phyloP scores from a whole-genome alignment of 2,113 vertebrate genomes.

The Crocuta crocuta region DNA sequence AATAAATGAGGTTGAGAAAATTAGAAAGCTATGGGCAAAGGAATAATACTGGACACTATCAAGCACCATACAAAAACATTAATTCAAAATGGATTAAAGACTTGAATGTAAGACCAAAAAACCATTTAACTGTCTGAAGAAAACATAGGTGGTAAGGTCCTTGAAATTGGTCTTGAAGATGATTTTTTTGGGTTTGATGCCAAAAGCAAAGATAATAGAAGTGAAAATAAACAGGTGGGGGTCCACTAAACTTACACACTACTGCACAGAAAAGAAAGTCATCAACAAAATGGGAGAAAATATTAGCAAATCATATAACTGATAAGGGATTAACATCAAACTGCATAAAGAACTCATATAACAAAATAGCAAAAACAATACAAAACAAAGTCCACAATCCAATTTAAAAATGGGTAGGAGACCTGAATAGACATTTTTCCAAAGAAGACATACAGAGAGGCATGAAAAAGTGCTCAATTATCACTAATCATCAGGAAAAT shows the following conservation, averaged over 20 bases:
- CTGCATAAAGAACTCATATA: background rate
- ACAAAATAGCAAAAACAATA: background rate
- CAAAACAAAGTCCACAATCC: background rate
- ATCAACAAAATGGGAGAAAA: background rate
- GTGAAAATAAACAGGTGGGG: background rate
- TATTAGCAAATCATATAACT: background rate
- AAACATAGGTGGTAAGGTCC: background rate
- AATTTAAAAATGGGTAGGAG: background rate
- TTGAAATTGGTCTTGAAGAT: background rate
- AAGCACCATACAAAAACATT: background rate
- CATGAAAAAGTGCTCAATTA: background rate
- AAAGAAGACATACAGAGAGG: background rate
- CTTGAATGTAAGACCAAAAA: background rate
- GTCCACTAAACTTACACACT: background rate
- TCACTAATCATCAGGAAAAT: background rate
- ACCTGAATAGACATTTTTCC: background rate
- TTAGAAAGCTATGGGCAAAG: background rate
- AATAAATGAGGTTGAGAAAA: background rate
- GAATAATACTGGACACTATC: background rate
- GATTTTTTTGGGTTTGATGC: background rate
- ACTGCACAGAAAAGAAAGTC: background rate
- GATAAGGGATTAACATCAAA: background rate
- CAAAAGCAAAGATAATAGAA: background rate
- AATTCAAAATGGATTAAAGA: background rate
- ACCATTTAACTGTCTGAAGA: background rate